Evolutionary conservation across 2,113 vertebrate species (phyloP).

Genomic region (Sprattus sprattus): DNA sequence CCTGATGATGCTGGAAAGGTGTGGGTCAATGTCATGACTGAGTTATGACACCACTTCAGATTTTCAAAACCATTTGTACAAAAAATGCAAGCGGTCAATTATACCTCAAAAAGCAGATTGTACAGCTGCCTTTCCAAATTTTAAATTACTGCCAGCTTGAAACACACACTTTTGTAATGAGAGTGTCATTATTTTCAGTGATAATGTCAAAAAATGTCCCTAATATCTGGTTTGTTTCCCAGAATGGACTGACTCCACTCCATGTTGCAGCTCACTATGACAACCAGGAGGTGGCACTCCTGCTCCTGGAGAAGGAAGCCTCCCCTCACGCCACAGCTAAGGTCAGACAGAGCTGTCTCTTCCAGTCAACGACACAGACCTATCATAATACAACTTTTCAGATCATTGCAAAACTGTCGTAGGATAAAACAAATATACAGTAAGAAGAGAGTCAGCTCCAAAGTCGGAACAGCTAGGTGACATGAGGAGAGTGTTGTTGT

Average conservation of each 20-base stretch:
- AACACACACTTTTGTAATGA: too few species aligned
- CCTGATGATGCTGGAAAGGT: conserved; percentile 91
- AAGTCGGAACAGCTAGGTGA: background rate
- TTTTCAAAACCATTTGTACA: too few species aligned
- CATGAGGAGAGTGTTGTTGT: background rate
- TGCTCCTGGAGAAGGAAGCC: conserved; percentile 94
- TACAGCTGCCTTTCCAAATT: too few species aligned
- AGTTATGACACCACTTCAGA: too few species aligned
- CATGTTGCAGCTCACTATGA: conserved; percentile 98
- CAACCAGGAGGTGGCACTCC: conserved; percentile 94
- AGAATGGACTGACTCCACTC: conserved; percentile 96
- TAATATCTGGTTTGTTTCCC: conserved; percentile 39
- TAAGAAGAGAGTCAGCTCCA: background rate
- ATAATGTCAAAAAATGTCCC: background rate
- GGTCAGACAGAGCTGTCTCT: conserved; percentile 65
- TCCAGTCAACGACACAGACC: too few species aligned
- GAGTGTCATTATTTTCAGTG: too few species aligned
- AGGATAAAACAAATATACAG: background rate
- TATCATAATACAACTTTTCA: too few species aligned
- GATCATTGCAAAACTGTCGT: too few species aligned
- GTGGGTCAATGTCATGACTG: conserved; percentile 32
- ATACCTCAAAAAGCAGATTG: background rate
- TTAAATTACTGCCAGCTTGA: too few species aligned
- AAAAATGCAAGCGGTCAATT: background rate
- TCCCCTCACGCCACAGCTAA: conserved; percentile 92